These are phyloP conservation scores for Beroe ovata DNA, from an alignment of 37 sponge, comb jelly and placozoan species.

Conservation along the genomic window DNA sequence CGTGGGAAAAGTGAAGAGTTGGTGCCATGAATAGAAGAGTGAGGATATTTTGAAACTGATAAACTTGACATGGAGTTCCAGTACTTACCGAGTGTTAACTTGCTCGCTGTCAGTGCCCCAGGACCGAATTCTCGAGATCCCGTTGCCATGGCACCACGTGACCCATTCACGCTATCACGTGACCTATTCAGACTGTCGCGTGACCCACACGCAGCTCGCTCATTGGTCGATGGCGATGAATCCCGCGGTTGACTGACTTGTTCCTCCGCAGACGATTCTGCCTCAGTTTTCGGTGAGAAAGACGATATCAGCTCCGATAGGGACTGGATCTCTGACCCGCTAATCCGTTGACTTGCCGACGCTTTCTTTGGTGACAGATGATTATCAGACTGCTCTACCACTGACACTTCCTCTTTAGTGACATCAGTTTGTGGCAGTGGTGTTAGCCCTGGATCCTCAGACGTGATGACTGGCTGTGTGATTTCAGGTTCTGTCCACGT, in stretches of 20 bases:
- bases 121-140: background rate
- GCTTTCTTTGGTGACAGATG: background rate
- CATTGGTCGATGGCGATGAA: background rate
- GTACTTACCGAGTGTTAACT: background rate
- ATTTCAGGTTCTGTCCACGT: too few species aligned
- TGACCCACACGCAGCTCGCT: conserved; percentile 8
- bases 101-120: background rate
- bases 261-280: conserved; percentile 28
- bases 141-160: background rate
- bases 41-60: too few species aligned
- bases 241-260: background rate
- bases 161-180: conserved; percentile 3
- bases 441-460: too few species aligned
- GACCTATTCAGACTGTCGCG: background rate
- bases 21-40: too few species aligned
- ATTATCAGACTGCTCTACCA: too few species aligned
- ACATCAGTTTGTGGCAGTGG: too few species aligned
- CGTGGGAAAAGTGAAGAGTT: too few species aligned
- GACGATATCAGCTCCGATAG: conserved; percentile 46
- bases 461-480: too few species aligned
- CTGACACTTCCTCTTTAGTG: too few species aligned
- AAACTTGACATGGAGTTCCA: too few species aligned
- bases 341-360: background rate
- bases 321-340: conserved; percentile 13
- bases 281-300: conserved; percentile 57